Conservation (phyloP, 92 coral and sea anemone species). For the Desmophyllum pertusum region DNA sequence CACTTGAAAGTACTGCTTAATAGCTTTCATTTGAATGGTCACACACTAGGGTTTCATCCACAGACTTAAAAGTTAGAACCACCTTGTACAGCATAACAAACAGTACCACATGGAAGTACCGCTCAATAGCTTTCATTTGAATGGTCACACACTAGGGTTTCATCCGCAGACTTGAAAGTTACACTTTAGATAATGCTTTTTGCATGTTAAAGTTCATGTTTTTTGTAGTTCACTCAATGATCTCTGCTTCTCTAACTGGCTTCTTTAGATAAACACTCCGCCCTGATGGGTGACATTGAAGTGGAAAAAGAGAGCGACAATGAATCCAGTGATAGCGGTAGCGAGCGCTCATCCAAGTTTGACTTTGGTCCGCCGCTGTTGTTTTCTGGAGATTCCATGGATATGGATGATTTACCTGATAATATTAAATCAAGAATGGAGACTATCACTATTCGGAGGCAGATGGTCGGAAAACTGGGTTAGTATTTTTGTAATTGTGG, state of each 20-base stretch:
- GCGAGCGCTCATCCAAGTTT: slow-evolving; percentile 68
- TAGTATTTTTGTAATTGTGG: slow-evolving; percentile 8
- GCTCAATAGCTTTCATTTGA: neutral
- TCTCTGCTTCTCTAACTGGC: neutral
- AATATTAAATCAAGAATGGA: slow-evolving; percentile 76
- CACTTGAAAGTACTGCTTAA: neutral
- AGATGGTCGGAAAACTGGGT: slow-evolving; percentile 97
- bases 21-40: neutral
- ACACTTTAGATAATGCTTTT: neutral
- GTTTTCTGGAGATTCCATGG: slow-evolving; percentile 88
- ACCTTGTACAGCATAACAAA: neutral
- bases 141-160: neutral
- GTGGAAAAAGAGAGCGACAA: slow-evolving; percentile 49
- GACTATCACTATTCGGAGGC: slow-evolving; percentile 85
- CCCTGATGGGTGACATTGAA: slow-evolving; percentile 32
- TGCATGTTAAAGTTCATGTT: neutral
- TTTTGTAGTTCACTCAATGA: neutral
- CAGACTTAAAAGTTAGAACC: neutral
- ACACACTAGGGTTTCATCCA: neutral
- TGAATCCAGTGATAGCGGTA: slow-evolving; percentile 46
- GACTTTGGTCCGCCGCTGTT: slow-evolving; percentile 89
- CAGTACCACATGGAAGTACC: neutral
- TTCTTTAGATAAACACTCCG: slow-evolving; percentile 8
- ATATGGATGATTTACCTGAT: slow-evolving; percentile 87
- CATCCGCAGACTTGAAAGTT: neutral